Conservation (phyloP, 2,888 invertebrate genomes). For the Carcina quercana region DNA sequence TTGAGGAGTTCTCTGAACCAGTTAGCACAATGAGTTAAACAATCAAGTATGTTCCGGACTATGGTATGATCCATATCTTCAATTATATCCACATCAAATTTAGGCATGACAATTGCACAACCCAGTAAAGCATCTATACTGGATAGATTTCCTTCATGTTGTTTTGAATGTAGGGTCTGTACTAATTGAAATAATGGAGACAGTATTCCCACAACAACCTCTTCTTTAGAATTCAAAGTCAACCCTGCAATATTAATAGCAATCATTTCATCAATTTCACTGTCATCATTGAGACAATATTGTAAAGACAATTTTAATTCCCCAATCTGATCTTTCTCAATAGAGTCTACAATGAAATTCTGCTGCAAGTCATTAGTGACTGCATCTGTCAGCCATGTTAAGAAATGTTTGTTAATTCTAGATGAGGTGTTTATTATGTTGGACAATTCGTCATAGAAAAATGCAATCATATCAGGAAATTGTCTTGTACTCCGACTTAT, state of each 20-base stretch:
- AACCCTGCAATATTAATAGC: constrained; percentile 77
- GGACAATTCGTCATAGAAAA: constrained; percentile 86
- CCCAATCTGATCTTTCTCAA: constrained; percentile 48
- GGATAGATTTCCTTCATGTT: constrained; percentile 78
- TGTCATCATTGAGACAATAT: constrained; percentile 75
- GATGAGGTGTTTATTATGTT: constrained; percentile 65
- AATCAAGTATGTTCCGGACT: constrained; percentile 75
- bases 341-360: constrained; percentile 73
- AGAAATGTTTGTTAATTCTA: constrained; percentile 75
- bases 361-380: constrained; percentile 78
- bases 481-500: constrained; percentile 75
- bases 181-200: constrained; percentile 84
- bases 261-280: constrained; percentile 74
- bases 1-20: constrained; percentile 87
- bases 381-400: constrained; percentile 77
- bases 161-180: constrained; percentile 77
- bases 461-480: constrained; percentile 79
- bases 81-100: constrained; percentile 67
- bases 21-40: constrained; percentile 82
- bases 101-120: constrained; percentile 84
- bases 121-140: constrained; percentile 89
- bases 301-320: constrained; percentile 69
- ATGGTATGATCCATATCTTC: constrained; percentile 66
- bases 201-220: constrained; percentile 64
- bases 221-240: constrained; percentile 43